Percentiles rank a stretch among this genome's conserved stretches.
Conservation (phyloP, 2,888 invertebrate species). For the Gibbula magus region DNA sequence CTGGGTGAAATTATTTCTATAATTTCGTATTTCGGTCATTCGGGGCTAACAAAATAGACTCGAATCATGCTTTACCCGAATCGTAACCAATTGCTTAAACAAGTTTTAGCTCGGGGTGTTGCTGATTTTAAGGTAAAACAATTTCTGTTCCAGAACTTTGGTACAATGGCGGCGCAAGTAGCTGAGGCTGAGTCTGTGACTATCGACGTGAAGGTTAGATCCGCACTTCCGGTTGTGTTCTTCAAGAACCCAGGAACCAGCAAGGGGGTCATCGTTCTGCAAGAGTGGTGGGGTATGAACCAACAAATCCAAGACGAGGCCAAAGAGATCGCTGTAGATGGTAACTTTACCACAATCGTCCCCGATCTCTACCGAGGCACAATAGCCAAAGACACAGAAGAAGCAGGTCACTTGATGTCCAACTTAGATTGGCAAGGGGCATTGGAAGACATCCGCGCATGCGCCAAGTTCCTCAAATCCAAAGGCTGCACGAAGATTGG, state of each 20-base stretch:
- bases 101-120: too few relatives aligned
- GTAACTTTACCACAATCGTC: conserved; percentile 60
- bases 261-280: conserved; percentile 52
- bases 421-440: conserved; percentile 69
- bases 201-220: background rate
- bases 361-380: conserved; percentile 70
- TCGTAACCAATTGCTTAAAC: too few relatives aligned
- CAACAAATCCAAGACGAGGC: conserved; percentile 61
- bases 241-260: conserved; percentile 32
- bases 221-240: background rate
- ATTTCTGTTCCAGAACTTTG: too few relatives aligned
- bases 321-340: conserved; percentile 45
- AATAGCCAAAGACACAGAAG: conserved; percentile 61
- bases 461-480: conserved; percentile 54
- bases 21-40: too few relatives aligned
- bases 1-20: too few relatives aligned
- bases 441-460: conserved; percentile 62
- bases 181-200: background rate
- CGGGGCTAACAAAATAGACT: too few relatives aligned
- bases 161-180: background rate
- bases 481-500: conserved; percentile 67
- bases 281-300: conserved; percentile 72
- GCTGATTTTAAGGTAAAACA: too few relatives aligned
- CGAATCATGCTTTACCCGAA: too few relatives aligned
- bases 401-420: conserved; percentile 65